Percentiles rank a stretch among this genome's conserved stretches.
Conservation (phyloP, 2,888 invertebrate genomes). For the Nysson spinosus region DNA sequence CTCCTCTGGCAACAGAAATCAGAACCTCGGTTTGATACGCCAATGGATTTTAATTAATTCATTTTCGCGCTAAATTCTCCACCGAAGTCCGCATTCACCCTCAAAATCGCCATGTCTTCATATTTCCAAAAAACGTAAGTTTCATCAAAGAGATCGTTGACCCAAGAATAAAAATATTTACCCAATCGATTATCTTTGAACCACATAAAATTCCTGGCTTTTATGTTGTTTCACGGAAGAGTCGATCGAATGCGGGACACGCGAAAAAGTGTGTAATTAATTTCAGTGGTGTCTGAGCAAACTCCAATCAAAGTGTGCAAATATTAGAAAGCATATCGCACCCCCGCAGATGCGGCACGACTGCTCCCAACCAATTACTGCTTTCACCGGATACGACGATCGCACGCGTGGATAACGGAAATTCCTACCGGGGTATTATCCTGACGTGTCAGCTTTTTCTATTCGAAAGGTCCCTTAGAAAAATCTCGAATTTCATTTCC, state of each 20-base stretch:
- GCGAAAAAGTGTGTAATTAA: constrained; percentile 62
- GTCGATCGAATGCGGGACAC: constrained; percentile 43
- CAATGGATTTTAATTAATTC: constrained; percentile 57
- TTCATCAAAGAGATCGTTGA: too few species aligned
- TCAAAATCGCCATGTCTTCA: too few species aligned
- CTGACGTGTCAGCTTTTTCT: constrained; percentile 13
- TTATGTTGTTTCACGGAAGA: constrained; percentile 15
- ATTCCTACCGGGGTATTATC: constrained; percentile 42
- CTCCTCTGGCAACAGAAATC: constrained; percentile 17
- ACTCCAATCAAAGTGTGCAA: constrained; percentile 67
- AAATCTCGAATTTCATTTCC: background rate
- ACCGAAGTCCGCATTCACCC: too few species aligned
- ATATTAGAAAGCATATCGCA: constrained; percentile 65
- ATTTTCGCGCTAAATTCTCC: too few species aligned
- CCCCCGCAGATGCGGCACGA: constrained; percentile 9
- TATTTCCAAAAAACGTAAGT: too few species aligned
- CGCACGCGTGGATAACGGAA: constrained; percentile 59
- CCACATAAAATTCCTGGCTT: constrained; percentile 19
- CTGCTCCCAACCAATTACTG: constrained; percentile 55
- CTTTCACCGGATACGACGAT: constrained; percentile 47
- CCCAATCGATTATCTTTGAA: background rate
- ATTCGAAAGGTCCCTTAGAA: constrained; percentile 7
- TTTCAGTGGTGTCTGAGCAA: constrained; percentile 60
- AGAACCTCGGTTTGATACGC: constrained; percentile 3
- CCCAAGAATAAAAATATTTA: too few species aligned